A percentile compares a stretch with the other conserved stretches of the same genome.
Evolutionary conservation across 2,797 vertebrate species (phyloP).

Genomic region (Danio albolineatus): DNA sequence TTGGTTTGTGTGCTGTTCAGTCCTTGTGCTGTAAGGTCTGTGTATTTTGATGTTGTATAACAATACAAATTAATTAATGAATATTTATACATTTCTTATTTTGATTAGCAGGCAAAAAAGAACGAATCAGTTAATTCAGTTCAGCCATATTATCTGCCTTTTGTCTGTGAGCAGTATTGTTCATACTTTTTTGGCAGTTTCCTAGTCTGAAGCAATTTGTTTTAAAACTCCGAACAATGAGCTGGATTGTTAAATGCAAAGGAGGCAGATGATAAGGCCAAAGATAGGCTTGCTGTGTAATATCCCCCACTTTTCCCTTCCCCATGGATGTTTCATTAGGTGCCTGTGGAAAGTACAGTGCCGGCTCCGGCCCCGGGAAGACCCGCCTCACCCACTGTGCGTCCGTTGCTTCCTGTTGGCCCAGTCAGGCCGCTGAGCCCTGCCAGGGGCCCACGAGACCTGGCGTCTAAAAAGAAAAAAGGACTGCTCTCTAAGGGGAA

Average conservation of each 20-base stretch:
- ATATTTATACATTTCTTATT: background rate
- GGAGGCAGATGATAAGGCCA: constrained; percentile 41
- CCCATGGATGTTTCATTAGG: constrained; percentile 85
- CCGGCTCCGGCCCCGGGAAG: constrained; percentile 76
- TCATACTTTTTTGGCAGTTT: background rate
- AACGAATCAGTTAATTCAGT: background rate
- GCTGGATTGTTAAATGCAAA: constrained; percentile 36
- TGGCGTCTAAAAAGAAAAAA: constrained; percentile 96
- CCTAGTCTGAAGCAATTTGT: background rate
- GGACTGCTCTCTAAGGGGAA: constrained; percentile 98
- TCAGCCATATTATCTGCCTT: constrained; percentile 17
- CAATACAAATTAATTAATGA: constrained; percentile 16
- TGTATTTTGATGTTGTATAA: constrained; percentile 34
- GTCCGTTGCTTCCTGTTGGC: constrained; percentile 87
- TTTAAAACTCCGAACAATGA: constrained; percentile 37
- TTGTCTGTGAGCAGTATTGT: constrained; percentile 1
- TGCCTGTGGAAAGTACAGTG: constrained; percentile 87
- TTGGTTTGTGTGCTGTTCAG: constrained; percentile 84
- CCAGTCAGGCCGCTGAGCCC: constrained; percentile 85
- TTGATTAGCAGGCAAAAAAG: background rate
- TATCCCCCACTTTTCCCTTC: constrained; percentile 64
- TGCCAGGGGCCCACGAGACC: constrained; percentile 79
- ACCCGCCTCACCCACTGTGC: constrained; percentile 89
- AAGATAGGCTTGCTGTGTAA: constrained; percentile 63
- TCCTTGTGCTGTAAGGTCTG: constrained; percentile 57